These are phyloP conservation scores for Kuschelorhynchus macadamiae DNA, from an alignment of 2,888 invertebrate genomes.

Conservation along the genomic window DNA sequence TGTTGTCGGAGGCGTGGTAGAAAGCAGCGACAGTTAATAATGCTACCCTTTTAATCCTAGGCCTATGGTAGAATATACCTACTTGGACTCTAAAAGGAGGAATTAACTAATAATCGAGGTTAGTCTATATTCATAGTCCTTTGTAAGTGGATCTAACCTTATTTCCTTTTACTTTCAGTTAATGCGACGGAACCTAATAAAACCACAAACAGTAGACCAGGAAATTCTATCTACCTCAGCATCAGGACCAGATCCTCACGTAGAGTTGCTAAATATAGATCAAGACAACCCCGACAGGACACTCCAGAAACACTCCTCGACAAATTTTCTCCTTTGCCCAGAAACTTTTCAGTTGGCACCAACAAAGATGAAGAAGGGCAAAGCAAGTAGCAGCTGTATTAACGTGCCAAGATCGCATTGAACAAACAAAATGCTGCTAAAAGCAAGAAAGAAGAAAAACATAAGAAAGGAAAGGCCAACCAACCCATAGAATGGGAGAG, in stretches of 20 bases:
- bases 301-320: slow-evolving; percentile 1
- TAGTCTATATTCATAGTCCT: background rate
- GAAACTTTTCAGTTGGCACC: background rate
- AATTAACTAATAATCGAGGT: background rate
- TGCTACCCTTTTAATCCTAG: slow-evolving; percentile 4
- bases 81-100: background rate
- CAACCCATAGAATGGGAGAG: background rate
- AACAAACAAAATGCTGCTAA: background rate
- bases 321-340: background rate
- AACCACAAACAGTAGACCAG: background rate
- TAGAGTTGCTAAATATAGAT: background rate
- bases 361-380: background rate
- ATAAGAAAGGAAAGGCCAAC: background rate
- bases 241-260: background rate
- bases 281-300: background rate
- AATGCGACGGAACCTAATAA: background rate
- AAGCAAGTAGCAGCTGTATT: background rate
- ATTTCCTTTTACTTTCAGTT: slow-evolving; percentile 1
- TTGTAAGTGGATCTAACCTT: background rate
- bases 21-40: slow-evolving; percentile 19
- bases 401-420: slow-evolving; percentile 1
- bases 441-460: slow-evolving; percentile 4
- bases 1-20: slow-evolving; percentile 20
- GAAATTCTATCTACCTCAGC: background rate
- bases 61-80: slow-evolving; percentile 1